phyloP scores from a whole-genome alignment of 2,113 vertebrate species.

The Phodopus roborovskii region DNA sequence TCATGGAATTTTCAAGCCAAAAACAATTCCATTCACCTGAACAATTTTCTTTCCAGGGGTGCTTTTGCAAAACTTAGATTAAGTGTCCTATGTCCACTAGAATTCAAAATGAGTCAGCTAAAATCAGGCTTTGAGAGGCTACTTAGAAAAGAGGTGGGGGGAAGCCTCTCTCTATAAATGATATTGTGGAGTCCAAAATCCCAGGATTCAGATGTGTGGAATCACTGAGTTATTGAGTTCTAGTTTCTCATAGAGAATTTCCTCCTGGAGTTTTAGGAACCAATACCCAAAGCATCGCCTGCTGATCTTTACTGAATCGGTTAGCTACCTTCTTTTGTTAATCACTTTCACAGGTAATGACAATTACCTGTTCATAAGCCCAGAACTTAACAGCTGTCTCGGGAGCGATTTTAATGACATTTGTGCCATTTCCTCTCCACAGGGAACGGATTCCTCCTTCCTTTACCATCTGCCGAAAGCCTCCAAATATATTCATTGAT shows the following conservation, averaged over 20 bases:
- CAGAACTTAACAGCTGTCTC: conserved; percentile 98
- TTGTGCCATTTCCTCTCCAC: conserved; percentile 96
- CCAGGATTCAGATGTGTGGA: not conserved
- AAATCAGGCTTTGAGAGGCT: not conserved
- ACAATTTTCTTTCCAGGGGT: conserved; percentile 1
- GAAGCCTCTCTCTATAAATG: not conserved
- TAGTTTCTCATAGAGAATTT: not conserved
- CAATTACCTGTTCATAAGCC: conserved; percentile 95
- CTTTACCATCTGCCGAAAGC: conserved; percentile 93
- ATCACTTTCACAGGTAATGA: conserved; percentile 31
- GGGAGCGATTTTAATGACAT: conserved; percentile 97
- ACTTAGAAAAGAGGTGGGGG: not conserved
- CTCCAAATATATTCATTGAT: conserved; percentile 90
- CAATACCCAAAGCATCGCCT: not conserved
- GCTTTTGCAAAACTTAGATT: not conserved
- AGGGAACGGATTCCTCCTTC: conserved; percentile 94
- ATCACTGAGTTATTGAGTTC: not conserved
- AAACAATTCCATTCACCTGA: conserved; percentile 24
- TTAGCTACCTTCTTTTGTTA: conserved; percentile 34
- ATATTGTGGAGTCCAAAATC: not conserved
- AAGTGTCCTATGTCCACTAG: not conserved
- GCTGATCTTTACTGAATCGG: not conserved
- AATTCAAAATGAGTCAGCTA: not conserved
- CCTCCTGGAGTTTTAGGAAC: not conserved
- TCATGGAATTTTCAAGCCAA: not conserved